Evolutionary conservation across 2,888 invertebrate genomes (phyloP).

Genomic region (Cyclophora albipunctata): DNA sequence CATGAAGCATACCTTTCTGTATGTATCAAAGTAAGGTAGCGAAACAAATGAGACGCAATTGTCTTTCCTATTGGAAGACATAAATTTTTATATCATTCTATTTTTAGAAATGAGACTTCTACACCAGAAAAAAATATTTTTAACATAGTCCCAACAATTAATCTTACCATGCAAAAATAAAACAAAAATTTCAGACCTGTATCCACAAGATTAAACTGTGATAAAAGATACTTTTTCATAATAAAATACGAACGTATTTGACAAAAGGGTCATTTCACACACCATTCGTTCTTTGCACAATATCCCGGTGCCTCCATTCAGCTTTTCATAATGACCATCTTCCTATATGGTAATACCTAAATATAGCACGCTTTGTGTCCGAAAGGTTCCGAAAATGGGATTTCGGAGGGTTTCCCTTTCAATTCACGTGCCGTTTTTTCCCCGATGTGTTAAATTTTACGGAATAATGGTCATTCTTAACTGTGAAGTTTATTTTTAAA

Average conservation of each 20-base stretch:
- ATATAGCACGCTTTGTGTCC: constrained; percentile 46
- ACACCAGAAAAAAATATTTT: too few species aligned
- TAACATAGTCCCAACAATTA: too few species aligned
- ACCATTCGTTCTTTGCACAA: constrained; percentile 35
- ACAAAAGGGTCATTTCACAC: constrained; percentile 46
- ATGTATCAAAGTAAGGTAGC: too few species aligned
- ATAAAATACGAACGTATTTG: constrained; percentile 16
- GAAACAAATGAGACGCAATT: too few species aligned
- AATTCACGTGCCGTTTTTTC: constrained; percentile 23
- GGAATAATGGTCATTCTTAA: constrained; percentile 61
- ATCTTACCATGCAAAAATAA: too few species aligned
- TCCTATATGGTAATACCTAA: constrained; percentile 50
- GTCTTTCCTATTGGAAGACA: too few species aligned
- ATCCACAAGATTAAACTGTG: too few species aligned
- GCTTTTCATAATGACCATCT: constrained; percentile 54
- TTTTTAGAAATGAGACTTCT: too few species aligned
- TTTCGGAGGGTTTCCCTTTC: constrained; percentile 42
- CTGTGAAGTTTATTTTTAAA: constrained; percentile 19
- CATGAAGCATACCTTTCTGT: too few species aligned
- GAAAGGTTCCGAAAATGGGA: constrained; percentile 61
- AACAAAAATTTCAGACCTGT: too few species aligned
- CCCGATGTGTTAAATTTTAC: constrained; percentile 66
- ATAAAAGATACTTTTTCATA: constrained; percentile 8
- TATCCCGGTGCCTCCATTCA: constrained; percentile 34
- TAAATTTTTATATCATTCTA: too few species aligned